phyloP scores from a whole-genome alignment of 2,888 invertebrate species.

The Odontothrips loti region DNA sequence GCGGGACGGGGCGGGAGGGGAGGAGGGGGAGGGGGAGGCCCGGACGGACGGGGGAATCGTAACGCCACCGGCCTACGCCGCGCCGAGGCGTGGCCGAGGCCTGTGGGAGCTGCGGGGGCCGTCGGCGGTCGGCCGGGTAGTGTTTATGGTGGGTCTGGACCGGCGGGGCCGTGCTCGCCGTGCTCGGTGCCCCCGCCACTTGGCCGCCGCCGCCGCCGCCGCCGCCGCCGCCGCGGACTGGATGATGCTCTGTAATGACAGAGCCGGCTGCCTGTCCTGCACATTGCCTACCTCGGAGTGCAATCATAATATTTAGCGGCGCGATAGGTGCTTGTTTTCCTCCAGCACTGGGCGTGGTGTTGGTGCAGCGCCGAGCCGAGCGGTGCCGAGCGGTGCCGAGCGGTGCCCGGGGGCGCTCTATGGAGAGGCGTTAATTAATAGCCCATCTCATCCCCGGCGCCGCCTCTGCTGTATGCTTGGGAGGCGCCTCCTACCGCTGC shows the following conservation, averaged over 20 bases:
- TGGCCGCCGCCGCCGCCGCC: not conserved
- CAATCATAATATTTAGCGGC: constrained; percentile 23
- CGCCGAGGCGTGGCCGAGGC: not conserved
- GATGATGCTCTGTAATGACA: not conserved
- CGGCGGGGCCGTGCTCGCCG: too few species aligned
- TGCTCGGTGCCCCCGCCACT: too few species aligned
- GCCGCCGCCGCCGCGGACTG: not conserved
- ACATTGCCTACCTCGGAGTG: not conserved
- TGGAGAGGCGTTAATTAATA: constrained; percentile 21
- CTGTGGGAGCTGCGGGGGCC: not conserved
- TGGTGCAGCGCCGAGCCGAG: not conserved
- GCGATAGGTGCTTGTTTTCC: constrained; percentile 15
- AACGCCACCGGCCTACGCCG: not conserved
- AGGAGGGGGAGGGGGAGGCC: too few species aligned
- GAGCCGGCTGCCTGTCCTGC: not conserved
- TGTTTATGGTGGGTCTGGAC: not conserved
- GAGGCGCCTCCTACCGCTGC: too few species aligned
- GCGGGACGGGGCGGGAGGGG: not conserved
- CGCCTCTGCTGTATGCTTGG: not conserved
- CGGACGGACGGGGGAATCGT: not conserved
- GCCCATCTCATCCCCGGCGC: constrained; percentile 28
- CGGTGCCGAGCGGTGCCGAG: too few species aligned
- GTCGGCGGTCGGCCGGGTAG: not conserved
- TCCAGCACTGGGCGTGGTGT: not conserved
- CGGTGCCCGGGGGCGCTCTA: not conserved